These are phyloP conservation scores for Drosophila setosimentum DNA, from an alignment of 2,888 invertebrate genomes.

Conservation along the genomic window DNA sequence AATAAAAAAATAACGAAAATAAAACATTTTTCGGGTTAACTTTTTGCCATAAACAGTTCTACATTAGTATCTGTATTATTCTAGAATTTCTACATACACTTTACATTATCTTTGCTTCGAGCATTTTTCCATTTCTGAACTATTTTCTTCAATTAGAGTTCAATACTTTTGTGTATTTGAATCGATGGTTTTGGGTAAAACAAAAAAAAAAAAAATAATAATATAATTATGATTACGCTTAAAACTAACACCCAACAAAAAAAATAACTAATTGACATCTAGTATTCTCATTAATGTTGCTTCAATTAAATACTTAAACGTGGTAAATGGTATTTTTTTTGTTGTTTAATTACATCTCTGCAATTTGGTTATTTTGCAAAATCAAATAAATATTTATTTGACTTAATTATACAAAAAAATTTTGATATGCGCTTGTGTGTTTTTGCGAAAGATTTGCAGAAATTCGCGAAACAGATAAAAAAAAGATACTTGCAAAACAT, in stretches of 20 bases:
- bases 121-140: slow-evolving; percentile 45
- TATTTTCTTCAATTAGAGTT: slow-evolving; percentile 45
- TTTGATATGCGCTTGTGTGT: slow-evolving; percentile 73
- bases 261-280: slow-evolving; percentile 49
- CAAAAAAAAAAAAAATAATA: neutral
- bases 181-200: slow-evolving; percentile 55
- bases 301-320: slow-evolving; percentile 42
- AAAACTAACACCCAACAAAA: slow-evolving; percentile 50
- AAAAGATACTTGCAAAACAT: neutral
- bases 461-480: slow-evolving; percentile 30
- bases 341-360: slow-evolving; percentile 31
- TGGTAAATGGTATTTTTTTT: slow-evolving; percentile 64
- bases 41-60: slow-evolving; percentile 43
- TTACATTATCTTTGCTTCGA: slow-evolving; percentile 46
- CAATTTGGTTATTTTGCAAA: slow-evolving; percentile 74
- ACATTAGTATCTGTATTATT: slow-evolving; percentile 38
- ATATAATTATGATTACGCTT: slow-evolving; percentile 33
- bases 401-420: slow-evolving; percentile 16
- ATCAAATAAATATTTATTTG: slow-evolving; percentile 56
- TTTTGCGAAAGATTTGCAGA: slow-evolving; percentile 69
- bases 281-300: slow-evolving; percentile 49
- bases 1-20: slow-evolving; percentile 77
- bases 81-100: slow-evolving; percentile 46
- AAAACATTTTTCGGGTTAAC: slow-evolving; percentile 85
- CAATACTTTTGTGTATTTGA: slow-evolving; percentile 50